These are phyloP conservation scores for Cichlasoma orientale DNA, from an alignment of 2,797 vertebrate genomes.

Conservation along the genomic window DNA sequence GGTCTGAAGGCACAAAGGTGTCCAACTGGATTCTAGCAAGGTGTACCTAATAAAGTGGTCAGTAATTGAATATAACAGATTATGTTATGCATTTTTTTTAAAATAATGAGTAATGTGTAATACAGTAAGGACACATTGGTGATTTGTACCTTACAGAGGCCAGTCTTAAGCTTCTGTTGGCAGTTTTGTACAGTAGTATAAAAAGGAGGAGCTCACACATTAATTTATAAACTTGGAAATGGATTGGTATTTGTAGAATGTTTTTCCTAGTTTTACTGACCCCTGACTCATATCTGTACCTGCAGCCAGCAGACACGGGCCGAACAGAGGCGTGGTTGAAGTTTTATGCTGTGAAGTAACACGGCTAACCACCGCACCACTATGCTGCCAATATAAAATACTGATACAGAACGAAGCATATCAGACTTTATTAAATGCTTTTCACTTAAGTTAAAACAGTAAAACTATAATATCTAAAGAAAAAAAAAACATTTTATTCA, in stretches of 20 bases:
- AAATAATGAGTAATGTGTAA: neutral
- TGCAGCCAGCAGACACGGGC: neutral
- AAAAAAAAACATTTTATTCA: neutral
- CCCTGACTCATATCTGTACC: neutral
- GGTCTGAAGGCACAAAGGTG: too few relatives aligned
- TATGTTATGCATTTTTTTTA: fast-evolving
- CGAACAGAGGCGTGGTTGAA: neutral
- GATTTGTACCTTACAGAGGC: neutral
- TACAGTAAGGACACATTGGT: neutral
- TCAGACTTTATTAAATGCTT: neutral
- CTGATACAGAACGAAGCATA: neutral
- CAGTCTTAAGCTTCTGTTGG: neutral
- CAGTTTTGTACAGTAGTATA: neutral
- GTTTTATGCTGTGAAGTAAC: neutral
- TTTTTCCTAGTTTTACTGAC: neutral
- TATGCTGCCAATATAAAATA: fast-evolving
- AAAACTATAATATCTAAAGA: neutral
- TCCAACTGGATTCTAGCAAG: too few relatives aligned
- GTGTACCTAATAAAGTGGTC: too few relatives aligned
- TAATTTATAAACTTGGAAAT: neutral
- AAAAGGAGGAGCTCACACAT: neutral
- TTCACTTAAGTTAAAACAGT: neutral
- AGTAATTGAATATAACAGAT: neutral
- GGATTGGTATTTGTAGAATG: neutral
- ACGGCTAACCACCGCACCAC: neutral